Evolutionary conservation across 2,888 invertebrate species (phyloP).

Genomic region (Drosophila pseudotakahashii): DNA sequence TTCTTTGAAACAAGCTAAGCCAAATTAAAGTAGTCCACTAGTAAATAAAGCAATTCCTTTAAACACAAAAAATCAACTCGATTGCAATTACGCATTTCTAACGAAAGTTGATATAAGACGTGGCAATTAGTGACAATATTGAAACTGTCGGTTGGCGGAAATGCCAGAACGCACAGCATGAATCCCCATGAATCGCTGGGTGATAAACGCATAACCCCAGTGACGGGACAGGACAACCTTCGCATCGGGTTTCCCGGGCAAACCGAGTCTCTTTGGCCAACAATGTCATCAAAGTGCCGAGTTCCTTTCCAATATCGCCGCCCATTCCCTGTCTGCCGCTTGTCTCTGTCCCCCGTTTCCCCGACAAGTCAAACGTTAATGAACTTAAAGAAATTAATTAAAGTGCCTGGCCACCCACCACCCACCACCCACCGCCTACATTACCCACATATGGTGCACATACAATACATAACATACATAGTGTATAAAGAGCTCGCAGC

Average conservation of each 20-base stretch:
- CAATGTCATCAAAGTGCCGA: conserved; percentile 49
- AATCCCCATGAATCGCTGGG: conserved; percentile 3
- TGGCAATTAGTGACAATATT: not conserved
- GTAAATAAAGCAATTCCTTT: no score
- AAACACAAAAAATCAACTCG: no score
- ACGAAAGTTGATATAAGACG: not conserved
- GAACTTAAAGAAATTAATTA: conserved; percentile 80
- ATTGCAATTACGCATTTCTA: not conserved
- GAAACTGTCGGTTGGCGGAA: conserved; percentile 1
- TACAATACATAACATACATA: conserved; percentile 9
- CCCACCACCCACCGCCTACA: conserved; percentile 2
- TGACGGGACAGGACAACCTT: not conserved
- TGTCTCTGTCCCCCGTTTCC: conserved; percentile 33
- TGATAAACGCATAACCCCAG: conserved; percentile 18
- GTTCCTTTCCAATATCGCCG: conserved; percentile 37
- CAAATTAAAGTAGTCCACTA: no score
- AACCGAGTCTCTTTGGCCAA: conserved; percentile 16
- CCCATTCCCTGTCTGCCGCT: conserved; percentile 61
- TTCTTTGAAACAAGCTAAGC: no score
- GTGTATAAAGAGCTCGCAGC: conserved; percentile 30
- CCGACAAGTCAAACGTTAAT: conserved; percentile 78
- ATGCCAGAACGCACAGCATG: conserved; percentile 1
- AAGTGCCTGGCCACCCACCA: conserved; percentile 56
- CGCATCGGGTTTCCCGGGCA: not conserved
- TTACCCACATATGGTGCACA: conserved; percentile 31